Percentiles rank a stretch among this genome's conserved stretches.
Evolutionary conservation across 1,140 invertebrate species (phyloP).

Genomic region (Megalopta genalis): DNA sequence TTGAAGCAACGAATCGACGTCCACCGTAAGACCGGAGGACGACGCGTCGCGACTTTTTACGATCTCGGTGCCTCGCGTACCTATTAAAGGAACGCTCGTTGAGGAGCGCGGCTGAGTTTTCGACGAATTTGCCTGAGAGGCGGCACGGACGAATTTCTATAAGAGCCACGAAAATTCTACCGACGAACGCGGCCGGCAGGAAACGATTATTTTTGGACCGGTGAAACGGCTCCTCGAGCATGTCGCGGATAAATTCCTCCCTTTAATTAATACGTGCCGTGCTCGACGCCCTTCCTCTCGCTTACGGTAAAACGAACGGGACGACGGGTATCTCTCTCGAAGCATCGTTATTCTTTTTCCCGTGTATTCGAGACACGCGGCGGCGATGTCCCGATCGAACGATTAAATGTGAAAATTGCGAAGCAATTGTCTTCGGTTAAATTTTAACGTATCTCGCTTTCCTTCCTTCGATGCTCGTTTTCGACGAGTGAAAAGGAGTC

Average conservation of each 20-base stretch:
- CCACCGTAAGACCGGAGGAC: background rate
- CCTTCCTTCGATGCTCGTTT: no score
- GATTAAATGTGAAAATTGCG: no score
- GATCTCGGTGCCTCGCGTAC: constrained; percentile 32
- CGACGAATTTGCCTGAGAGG: constrained; percentile 39
- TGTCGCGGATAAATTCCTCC: background rate
- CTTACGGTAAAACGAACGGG: no score
- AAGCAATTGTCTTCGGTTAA: no score
- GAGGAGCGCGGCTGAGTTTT: constrained; percentile 15
- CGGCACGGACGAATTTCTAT: background rate
- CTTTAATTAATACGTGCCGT: no score
- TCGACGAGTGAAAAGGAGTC: background rate
- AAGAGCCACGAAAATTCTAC: constrained; percentile 10
- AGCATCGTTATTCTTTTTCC: no score
- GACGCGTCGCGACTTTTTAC: background rate
- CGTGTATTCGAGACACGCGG: no score
- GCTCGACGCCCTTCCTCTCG: no score
- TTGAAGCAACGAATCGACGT: constrained; percentile 21
- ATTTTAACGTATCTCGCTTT: no score
- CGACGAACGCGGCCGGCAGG: background rate
- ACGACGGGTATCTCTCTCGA: no score
- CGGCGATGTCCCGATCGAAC: no score
- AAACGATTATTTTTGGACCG: constrained; percentile 17
- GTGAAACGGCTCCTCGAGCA: background rate
- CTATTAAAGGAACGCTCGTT: constrained; percentile 47